Base-by-base conservation (phyloP, 1,140 invertebrate genomes). In the Caerostris extrusa region DNA sequence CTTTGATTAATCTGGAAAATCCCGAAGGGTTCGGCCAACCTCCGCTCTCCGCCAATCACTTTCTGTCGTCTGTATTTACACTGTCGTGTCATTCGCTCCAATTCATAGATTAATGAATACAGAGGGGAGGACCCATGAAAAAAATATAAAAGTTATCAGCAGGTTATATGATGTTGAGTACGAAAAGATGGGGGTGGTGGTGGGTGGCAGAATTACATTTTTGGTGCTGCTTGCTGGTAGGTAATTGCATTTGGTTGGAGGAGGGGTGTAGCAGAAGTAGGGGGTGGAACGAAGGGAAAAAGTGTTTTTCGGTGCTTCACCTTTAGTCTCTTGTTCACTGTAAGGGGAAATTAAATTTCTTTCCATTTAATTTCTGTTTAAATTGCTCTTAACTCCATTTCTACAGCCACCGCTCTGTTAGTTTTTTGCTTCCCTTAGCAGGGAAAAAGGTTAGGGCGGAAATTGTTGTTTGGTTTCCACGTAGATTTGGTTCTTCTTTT, bases 341-440 rank as follows among this genome's bases (percentile, higher is more conserved):
- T 85, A 58, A 57, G 90, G 57, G 90, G 61, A 92, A 92, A 92
- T 92, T 92, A 92, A 92, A 92, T 92, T 92, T 92, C 90, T 92
- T 91, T 92, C 90, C 90, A 92, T 92, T 92, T 92, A 92, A 92
- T 92, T 92, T 92, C 90, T 92, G 90, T 92, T 92, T 92, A 92
- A 92, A 92, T 92, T 92, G 90, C 90, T 92, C 90, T 92, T 92
- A 92, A 92, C 90, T 92, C 82, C 61, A 69, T 92, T 92, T 92
- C 90, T 85, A 58, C 14, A 92, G 90, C 50, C 69, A 12, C 53
- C 34, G 19, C 34, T 71, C 53, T 12, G 61, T 77, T 56, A 67
- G 34, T 53, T n/a, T 71, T 82, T 82, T 82, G 60, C 60, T 81
- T 6, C 60, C 56, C 12, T 53, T 55, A 64, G 19, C 17, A 57